phyloP scores from a whole-genome alignment of 2,888 invertebrate genomes.

The Andrena dorsata region DNA sequence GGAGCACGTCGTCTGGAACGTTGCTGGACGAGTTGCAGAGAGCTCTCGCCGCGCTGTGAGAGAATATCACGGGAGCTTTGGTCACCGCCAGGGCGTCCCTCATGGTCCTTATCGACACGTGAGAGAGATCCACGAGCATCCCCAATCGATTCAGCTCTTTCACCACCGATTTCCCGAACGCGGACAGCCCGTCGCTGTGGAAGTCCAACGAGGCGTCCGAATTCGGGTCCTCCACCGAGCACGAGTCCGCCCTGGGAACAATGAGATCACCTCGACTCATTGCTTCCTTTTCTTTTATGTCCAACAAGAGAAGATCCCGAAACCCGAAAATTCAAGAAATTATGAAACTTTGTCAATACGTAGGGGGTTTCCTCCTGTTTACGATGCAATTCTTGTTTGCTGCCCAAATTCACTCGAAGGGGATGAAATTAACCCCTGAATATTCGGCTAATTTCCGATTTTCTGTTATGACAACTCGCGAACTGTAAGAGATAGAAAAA shows the following conservation, averaged over 20 bases:
- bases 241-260: constrained; percentile 83
- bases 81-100: constrained; percentile 87
- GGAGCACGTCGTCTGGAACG: constrained; percentile 87
- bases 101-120: constrained; percentile 89
- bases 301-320: too few species aligned
- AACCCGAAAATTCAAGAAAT: too few species aligned
- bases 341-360: too few species aligned
- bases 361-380: too few species aligned
- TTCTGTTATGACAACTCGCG: too few species aligned
- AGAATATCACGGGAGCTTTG: constrained; percentile 89
- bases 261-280: background rate
- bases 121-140: constrained; percentile 89
- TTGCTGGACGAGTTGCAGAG: constrained; percentile 88
- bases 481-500: too few species aligned
- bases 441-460: too few species aligned
- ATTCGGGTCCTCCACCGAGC: constrained; percentile 83
- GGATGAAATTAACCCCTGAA: too few species aligned
- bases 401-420: too few species aligned
- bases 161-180: constrained; percentile 87
- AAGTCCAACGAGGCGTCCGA: constrained; percentile 81
- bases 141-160: constrained; percentile 90
- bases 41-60: constrained; percentile 88
- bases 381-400: too few species aligned
- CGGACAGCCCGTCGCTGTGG: constrained; percentile 81
- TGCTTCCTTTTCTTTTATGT: background rate